Percentiles rank a stretch among this genome's conserved stretches.
Evolutionary conservation across 2,888 invertebrate species (phyloP).

Genomic region (Anodontia alba): DNA sequence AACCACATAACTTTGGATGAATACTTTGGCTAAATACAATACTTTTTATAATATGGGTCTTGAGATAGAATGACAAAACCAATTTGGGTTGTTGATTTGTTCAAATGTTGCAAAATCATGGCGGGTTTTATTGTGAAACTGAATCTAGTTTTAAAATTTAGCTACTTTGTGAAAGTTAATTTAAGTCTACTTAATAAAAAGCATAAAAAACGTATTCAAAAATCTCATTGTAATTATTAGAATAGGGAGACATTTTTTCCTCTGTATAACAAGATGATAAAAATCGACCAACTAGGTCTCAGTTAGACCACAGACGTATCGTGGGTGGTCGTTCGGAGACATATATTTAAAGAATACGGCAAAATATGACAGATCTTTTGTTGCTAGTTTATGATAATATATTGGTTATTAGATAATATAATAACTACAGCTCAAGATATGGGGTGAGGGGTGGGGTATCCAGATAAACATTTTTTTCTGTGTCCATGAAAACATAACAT

Average conservation of each 20-base stretch:
- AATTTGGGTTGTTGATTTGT: no score
- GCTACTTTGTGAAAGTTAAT: slow-evolving; percentile 6
- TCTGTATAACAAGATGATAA: not conserved
- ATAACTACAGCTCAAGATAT: no score
- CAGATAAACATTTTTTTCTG: no score
- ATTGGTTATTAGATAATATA: slow-evolving; percentile 3
- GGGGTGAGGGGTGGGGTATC: no score
- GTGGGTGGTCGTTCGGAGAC: not conserved
- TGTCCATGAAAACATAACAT: no score
- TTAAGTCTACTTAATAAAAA: slow-evolving; percentile 11
- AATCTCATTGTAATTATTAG: not conserved
- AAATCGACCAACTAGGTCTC: not conserved
- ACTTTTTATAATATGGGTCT: no score
- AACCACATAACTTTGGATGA: no score
- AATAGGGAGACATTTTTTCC: not conserved
- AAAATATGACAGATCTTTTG: slow-evolving; percentile 17
- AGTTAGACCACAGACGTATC: not conserved
- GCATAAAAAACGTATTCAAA: not conserved
- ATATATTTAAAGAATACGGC: not conserved
- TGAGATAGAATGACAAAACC: no score
- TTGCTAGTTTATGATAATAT: slow-evolving; percentile 7
- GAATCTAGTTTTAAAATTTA: not conserved
- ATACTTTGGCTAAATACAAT: no score
- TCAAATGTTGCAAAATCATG: no score
- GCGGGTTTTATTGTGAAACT: not conserved